Evolutionary conservation across 1,140 invertebrate genomes (phyloP), one percentile per base, ranked within the genome.

Genomic region (Phortica variegata): DNA sequence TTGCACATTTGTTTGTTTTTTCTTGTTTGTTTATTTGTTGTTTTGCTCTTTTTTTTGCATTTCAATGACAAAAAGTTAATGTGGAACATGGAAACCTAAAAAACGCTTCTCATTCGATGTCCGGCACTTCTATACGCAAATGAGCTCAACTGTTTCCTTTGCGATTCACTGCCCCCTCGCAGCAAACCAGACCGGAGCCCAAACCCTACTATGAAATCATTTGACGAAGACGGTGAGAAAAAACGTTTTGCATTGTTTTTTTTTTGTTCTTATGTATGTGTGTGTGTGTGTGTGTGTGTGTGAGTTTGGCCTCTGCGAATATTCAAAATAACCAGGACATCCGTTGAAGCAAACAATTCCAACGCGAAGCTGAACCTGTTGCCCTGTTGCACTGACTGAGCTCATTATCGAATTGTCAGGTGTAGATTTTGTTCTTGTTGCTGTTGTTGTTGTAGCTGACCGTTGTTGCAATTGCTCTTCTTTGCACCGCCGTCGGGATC

Each of bases 381-480:
- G 48, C 37, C 36, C 39, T 50, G 43, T 34, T 7, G 60, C 43
- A 56, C 49, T 55, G 62, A 63, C 60, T 68, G 62, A 63, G 62
- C 63, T 68, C 63, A 68, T 68, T 68, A 68, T 68, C 63, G 68
- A 68, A 68, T 68, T 68, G 63, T 68, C 63, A 68, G 63, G 63
- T 68, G 63, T 68, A 15, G 52, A 52, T 38, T 26, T 26, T 26
- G 5, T 26, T 26, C 10, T 26, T 26, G 10, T 26, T 26, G 5
- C 5, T 26, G 5, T 26, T 26, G 10, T 26, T 26, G 5, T 26
- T 26, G 10, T n/a, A n/a, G n/a, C n/a, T n/a, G n/a, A n/a, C n/a
- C n/a, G n/a, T n/a, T n/a, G n/a, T n/a, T n/a, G n/a, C n/a, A n/a
- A n/a, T n/a, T n/a, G n/a, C n/a, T n/a, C n/a, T n/a, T n/a, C n/a